phyloP scores from a whole-genome alignment of 1,140 invertebrate genomes.

The Holcopasites calliopsidis region DNA sequence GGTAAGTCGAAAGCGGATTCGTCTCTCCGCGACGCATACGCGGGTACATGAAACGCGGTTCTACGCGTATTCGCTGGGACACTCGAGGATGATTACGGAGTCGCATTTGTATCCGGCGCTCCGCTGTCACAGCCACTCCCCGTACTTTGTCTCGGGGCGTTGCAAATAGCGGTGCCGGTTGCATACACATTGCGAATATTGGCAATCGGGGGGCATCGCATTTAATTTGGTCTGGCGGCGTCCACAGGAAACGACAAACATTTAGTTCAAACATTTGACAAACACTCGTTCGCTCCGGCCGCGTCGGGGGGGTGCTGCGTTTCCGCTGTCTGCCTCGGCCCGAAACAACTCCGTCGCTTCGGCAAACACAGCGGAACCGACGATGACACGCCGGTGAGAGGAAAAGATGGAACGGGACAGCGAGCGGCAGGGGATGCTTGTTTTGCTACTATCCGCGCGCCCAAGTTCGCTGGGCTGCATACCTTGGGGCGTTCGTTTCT shows the following conservation, averaged over 20 bases:
- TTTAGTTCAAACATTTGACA: slow-evolving; percentile 79
- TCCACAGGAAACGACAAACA: slow-evolving; percentile 74
- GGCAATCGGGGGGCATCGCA: slow-evolving; percentile 68
- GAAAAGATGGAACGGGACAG: slow-evolving; percentile 46
- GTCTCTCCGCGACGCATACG: neutral
- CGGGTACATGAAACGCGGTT: neutral
- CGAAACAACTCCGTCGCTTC: slow-evolving; percentile 73
- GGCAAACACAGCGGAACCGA: slow-evolving; percentile 69
- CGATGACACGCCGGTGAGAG: slow-evolving; percentile 25
- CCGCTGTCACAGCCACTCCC: slow-evolving; percentile 29
- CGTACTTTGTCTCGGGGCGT: slow-evolving; percentile 38
- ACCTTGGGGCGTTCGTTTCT: slow-evolving; percentile 60
- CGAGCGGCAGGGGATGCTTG: slow-evolving; percentile 46
- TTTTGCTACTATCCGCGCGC: slow-evolving; percentile 66
- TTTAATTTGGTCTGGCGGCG: slow-evolving; percentile 71
- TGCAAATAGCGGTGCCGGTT: slow-evolving; percentile 31
- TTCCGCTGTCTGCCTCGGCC: slow-evolving; percentile 37
- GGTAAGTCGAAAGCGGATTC: slow-evolving; percentile 17
- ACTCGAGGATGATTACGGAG: slow-evolving; percentile 26
- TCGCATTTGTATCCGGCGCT: slow-evolving; percentile 34
- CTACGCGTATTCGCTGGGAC: neutral
- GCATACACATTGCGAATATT: slow-evolving; percentile 64
- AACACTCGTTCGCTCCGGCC: slow-evolving; percentile 75
- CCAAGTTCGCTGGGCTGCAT: slow-evolving; percentile 67
- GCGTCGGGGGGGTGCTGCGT: slow-evolving; percentile 37